Evolutionary conservation across 2,113 vertebrate species (phyloP).

Genomic region (Apistogramma diplotaenia): DNA sequence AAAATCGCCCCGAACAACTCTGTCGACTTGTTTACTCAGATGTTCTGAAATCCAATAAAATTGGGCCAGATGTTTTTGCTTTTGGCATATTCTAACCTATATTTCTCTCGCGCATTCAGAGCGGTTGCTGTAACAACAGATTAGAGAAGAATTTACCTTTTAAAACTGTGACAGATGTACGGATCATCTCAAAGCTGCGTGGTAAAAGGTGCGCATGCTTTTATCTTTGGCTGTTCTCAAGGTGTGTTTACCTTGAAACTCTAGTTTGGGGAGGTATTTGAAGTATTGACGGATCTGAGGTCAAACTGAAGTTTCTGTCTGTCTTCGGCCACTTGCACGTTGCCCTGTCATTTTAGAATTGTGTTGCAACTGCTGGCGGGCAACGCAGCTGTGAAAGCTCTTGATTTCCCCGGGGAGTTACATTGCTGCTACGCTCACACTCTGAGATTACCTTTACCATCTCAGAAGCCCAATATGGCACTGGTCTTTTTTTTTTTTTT

Average conservation of each 20-base stretch:
- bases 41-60: conserved; percentile 19
- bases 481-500: conserved; percentile 50
- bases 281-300: conserved; percentile 36
- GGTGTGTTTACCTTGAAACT: conserved; percentile 16
- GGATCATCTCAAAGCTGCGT: neutral
- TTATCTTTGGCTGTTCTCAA: neutral
- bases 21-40: conserved; percentile 12
- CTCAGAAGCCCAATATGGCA: conserved; percentile 48
- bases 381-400: conserved; percentile 59
- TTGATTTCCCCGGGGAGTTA: conserved; percentile 73
- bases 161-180: neutral
- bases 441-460: conserved; percentile 64
- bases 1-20: conserved; percentile 6
- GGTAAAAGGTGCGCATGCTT: neutral
- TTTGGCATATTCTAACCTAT: conserved; percentile 8
- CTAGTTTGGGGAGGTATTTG: conserved; percentile 7
- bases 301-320: conserved; percentile 41
- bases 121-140: neutral
- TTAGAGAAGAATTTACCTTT: conserved; percentile 9
- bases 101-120: conserved; percentile 11
- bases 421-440: conserved; percentile 54
- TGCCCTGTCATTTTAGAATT: conserved; percentile 51
- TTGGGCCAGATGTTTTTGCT: conserved; percentile 30
- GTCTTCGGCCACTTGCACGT: conserved; percentile 6
- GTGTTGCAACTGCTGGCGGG: conserved; percentile 46